Percentiles rank a stretch among this genome's conserved stretches.
phyloP scores from a whole-genome alignment of 2,888 invertebrate species.

The Gryllus longicercus region DNA sequence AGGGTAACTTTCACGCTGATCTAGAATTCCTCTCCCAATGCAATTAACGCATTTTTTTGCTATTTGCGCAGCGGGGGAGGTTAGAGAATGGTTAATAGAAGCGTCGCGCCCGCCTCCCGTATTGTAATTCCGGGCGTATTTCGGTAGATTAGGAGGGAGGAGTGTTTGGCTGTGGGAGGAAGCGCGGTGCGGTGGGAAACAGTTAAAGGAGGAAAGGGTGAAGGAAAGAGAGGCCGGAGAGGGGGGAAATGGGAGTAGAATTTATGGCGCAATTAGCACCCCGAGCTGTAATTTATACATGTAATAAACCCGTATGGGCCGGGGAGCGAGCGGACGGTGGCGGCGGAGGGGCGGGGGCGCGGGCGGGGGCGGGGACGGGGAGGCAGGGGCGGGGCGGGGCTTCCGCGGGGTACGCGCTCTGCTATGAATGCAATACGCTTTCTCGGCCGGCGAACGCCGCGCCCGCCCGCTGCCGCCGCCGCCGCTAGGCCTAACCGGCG shows the following conservation, averaged over 20 bases:
- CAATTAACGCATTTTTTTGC: slow-evolving; percentile 11
- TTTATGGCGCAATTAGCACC: slow-evolving; percentile 40
- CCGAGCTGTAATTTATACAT: slow-evolving; percentile 40
- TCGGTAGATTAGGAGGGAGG: slow-evolving; percentile 21
- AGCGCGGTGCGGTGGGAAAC: not conserved
- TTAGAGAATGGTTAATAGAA: slow-evolving; percentile 5
- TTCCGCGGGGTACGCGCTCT: not conserved
- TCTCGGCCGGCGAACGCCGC: not conserved
- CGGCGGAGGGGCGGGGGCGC: too few relatives aligned
- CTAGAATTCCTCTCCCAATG: not conserved
- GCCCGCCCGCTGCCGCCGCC: too few relatives aligned
- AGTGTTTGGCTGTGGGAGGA: slow-evolving; percentile 22
- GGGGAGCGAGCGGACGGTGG: not conserved
- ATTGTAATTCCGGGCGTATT: slow-evolving; percentile 17
- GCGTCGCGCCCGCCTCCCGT: not conserved
- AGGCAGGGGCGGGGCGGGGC: not conserved
- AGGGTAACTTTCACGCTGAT: not conserved
- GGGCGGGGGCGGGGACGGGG: not conserved
- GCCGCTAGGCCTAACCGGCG: too few relatives aligned
- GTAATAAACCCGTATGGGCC: slow-evolving; percentile 38
- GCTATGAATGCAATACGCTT: not conserved
- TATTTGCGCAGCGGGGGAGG: not conserved
- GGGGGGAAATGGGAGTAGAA: slow-evolving; percentile 35
- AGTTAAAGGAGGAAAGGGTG: slow-evolving; percentile 24
- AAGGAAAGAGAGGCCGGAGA: slow-evolving; percentile 30